A percentile compares a stretch with the other conserved stretches of the same genome.
Evolutionary conservation across 2,888 invertebrate species (phyloP).

Genomic region (Macrophya alboannulata): DNA sequence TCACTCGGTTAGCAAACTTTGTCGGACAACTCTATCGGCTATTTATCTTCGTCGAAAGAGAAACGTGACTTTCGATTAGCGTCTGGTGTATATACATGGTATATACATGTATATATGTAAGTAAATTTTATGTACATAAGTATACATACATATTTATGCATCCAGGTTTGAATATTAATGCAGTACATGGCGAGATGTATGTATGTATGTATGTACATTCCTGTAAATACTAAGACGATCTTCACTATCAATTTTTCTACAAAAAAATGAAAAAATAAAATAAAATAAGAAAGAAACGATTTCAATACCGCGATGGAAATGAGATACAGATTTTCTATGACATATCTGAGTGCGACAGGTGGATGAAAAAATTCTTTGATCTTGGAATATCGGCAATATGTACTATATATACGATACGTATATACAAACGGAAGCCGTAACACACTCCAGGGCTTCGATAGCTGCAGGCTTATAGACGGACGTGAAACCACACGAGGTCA

Average conservation of each 20-base stretch:
- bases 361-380: conserved; percentile 17
- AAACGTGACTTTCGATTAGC: not conserved
- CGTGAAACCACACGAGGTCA: conserved; percentile 37
- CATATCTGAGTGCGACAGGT: conserved; percentile 17
- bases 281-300: not conserved
- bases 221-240: too few species aligned
- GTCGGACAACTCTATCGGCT: not conserved
- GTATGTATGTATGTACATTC: not conserved
- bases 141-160: too few species aligned
- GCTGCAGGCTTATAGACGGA: conserved; percentile 23
- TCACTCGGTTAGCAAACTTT: not conserved
- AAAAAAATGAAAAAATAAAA: not conserved
- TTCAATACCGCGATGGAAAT: not conserved
- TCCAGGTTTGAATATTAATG: not conserved
- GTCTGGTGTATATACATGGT: not conserved
- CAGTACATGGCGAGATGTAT: not conserved
- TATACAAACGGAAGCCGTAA: conserved; percentile 40
- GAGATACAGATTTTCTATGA: not conserved
- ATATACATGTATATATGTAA: too few species aligned
- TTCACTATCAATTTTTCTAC: not conserved
- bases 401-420: not conserved
- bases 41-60: not conserved
- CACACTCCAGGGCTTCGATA: conserved; percentile 47
- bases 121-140: too few species aligned
- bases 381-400: conserved; percentile 2